Evolutionary conservation across 2,113 vertebrate genomes (phyloP), one percentile per base, ranked within the genome.

Genomic region (Dendropsophus ebraccatus): DNA sequence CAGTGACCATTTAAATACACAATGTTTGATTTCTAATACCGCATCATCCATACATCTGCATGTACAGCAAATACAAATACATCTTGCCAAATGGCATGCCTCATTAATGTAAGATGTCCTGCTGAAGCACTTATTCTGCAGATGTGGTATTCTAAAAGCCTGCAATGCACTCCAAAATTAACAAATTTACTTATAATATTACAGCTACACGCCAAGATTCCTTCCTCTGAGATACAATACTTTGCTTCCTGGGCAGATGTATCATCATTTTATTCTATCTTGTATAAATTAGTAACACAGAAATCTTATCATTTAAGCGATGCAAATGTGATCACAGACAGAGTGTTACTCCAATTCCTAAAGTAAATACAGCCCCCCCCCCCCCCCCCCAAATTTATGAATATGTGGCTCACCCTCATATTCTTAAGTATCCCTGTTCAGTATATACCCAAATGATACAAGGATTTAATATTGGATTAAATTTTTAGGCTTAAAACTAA

Each of bases 211-310:
- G 77, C n/a, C 49, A 84, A 21, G 49, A 69, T 80, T 81, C 85
- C 9, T 75, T 41, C 85, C 58, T 25, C 84, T 52, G 70, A 88
- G 89, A 86, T 73, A 3, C 69, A 73, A 73, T 73, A 73, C 28
- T 70, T 72, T 54, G 86, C 35, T 87, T 88, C 88, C 85, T 88
- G 11, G 41, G 87, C 88, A 23, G 76, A 56, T 79, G 52, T 35
- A 58, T 45, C 35, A n/a, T 49, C 37, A 74, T 49, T 74, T 47
- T 47, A 74, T 74, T 25, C 12, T 49, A 74, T 74, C 41, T 25
- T 49, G 37, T 25, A 49, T 47, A 25, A 74, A 47, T 47, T 13
- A 47, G 19, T 47, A 74, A 28, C 45, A 47, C 5, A 74, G 41
- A 25, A 47, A 47, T 70, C 2, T 2, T 13, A 45, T n/a, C 37